These are phyloP conservation scores for cat (Felis catus) DNA, from an alignment of 2,113 vertebrate species.

Conservation along the genomic window DNA sequence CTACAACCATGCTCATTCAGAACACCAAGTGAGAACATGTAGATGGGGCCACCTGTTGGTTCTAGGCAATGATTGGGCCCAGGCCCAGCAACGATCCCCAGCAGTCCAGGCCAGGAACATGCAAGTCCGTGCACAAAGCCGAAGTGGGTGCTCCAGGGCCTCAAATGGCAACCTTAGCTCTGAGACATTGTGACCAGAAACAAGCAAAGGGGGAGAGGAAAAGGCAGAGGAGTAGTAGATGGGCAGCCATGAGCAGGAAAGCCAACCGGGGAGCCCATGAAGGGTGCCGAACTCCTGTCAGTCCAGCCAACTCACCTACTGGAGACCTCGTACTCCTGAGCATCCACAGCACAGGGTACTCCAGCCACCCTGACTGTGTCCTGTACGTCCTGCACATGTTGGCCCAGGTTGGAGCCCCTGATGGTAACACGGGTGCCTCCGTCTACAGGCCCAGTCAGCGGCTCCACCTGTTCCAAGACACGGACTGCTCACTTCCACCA, in stretches of 20 bases:
- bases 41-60: background rate
- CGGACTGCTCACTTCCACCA: conserved; percentile 56
- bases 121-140: background rate
- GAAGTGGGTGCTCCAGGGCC: too few relatives aligned
- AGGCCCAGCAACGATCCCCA: background rate
- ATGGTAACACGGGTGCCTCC: conserved; percentile 95
- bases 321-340: conserved; percentile 93
- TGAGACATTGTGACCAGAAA: background rate
- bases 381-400: conserved; percentile 93
- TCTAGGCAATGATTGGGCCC: background rate
- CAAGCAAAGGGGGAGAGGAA: accelerated
- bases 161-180: background rate
- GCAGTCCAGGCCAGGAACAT: background rate
- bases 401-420: conserved; percentile 96
- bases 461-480: conserved; percentile 90
- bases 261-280: background rate
- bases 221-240: accelerated
- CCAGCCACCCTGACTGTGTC: conserved; percentile 92
- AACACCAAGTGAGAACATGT: background rate
- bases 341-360: conserved; percentile 90
- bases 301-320: conserved; percentile 89
- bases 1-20: background rate
- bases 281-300: accelerated
- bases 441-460: conserved; percentile 93
- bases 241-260: background rate